These are phyloP conservation scores for Cotesia chilonis DNA, from an alignment of 1,140 invertebrate species.

Conservation along the genomic window DNA sequence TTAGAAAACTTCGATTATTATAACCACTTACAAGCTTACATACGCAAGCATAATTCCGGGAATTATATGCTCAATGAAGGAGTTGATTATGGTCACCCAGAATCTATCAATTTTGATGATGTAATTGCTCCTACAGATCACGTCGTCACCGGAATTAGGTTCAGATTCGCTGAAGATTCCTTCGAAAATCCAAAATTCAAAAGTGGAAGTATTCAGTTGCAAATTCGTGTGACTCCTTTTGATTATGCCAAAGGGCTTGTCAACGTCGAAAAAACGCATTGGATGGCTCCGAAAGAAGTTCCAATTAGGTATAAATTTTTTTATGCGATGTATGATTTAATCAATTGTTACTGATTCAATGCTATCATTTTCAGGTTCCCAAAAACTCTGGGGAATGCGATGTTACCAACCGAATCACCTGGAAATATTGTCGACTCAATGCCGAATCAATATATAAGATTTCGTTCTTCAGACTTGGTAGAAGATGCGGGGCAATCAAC, in stretches of 20 bases:
- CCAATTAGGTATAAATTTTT: neutral
- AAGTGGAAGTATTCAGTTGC: neutral
- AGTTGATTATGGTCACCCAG: neutral
- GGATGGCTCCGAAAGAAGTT: neutral
- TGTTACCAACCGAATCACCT: neutral
- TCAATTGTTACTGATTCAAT: neutral
- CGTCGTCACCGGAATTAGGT: neutral
- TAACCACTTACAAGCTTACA: neutral
- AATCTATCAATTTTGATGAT: neutral
- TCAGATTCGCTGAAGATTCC: neutral
- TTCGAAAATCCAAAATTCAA: neutral
- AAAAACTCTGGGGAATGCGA: neutral
- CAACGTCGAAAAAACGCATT: neutral
- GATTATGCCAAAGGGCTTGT: neutral
- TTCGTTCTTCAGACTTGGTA: neutral
- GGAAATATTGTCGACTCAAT: neutral
- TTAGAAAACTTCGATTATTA: neutral
- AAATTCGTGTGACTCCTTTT: neutral
- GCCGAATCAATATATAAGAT: neutral
- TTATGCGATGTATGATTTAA: neutral
- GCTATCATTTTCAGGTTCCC: too few species aligned
- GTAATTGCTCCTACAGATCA: neutral
- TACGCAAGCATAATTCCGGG: neutral
- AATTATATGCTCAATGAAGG: neutral
- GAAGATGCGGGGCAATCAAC: slow-evolving; percentile 7